Percentiles rank a stretch among this genome's conserved stretches.
These are phyloP conservation scores for Syngnathus typhle DNA, from an alignment of 2,113 vertebrate species.

Conservation along the genomic window DNA sequence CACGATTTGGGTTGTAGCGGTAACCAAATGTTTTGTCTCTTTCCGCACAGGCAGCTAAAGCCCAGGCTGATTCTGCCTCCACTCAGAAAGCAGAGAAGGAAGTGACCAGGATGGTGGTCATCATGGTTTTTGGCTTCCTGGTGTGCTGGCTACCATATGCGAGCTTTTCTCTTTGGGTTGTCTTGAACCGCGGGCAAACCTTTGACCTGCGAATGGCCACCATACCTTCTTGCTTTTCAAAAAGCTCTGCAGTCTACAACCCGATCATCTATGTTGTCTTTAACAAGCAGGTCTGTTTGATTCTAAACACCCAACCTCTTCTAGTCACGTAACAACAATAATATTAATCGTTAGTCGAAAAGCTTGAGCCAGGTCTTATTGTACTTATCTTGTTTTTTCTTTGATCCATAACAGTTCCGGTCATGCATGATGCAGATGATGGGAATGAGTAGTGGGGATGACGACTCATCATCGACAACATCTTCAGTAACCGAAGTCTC, in stretches of 20 bases:
- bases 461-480: slow-evolving; percentile 48
- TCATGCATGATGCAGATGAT: slow-evolving; percentile 58
- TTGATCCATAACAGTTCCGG: slow-evolving; percentile 46
- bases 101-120: slow-evolving; percentile 72
- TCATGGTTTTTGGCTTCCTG: slow-evolving; percentile 71
- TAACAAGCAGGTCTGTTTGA: slow-evolving; percentile 66
- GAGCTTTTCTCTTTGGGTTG: slow-evolving; percentile 61
- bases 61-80: slow-evolving; percentile 68
- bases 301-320: neutral
- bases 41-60: slow-evolving; percentile 56
- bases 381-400: neutral
- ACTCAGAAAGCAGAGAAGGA: slow-evolving; percentile 71
- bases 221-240: slow-evolving; percentile 64
- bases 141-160: slow-evolving; percentile 70
- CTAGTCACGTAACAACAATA: neutral
- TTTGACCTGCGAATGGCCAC: slow-evolving; percentile 64
- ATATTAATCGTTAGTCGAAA: neutral
- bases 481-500: slow-evolving; percentile 69
- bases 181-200: slow-evolving; percentile 55
- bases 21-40: neutral
- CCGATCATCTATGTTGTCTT: slow-evolving; percentile 71
- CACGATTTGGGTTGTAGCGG: neutral
- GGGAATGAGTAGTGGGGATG: slow-evolving; percentile 64
- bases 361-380: neutral
- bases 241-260: slow-evolving; percentile 70